Conservation (phyloP, 1,140 invertebrate species). For the Macrotrachela quadricornifera region DNA sequence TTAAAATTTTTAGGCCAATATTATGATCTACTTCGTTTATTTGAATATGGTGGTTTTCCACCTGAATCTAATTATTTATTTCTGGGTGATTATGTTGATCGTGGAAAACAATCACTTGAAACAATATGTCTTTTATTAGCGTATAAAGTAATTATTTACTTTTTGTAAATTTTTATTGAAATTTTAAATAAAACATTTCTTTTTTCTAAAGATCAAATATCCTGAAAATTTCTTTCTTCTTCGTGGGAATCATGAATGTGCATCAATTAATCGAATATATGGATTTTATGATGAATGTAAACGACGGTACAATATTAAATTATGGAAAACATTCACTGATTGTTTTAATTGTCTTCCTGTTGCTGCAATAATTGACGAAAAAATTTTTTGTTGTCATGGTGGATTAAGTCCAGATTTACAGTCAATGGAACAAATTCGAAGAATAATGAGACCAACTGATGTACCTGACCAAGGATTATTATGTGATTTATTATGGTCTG, state of each 20-base stretch:
- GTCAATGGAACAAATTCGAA: conserved; percentile 38
- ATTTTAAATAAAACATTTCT: too few relatives aligned
- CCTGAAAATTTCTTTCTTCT: conserved; percentile 73
- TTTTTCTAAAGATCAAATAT: conserved; percentile 48
- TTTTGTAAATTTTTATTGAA: too few relatives aligned
- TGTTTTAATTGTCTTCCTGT: conserved; percentile 42
- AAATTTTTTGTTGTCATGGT: conserved; percentile 92
- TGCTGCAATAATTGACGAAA: conserved; percentile 67
- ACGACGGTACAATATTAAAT: conserved; percentile 34
- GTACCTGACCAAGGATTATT: conserved; percentile 39
- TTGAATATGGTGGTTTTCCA: conserved; percentile 99
- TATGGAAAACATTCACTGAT: conserved; percentile 38
- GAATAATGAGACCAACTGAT: conserved; percentile 37
- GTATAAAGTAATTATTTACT: conserved; percentile 49
- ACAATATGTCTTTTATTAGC: conserved; percentile 52
- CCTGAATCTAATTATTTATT: conserved; percentile 99
- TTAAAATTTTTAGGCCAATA: conserved; percentile 39
- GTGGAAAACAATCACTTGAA: conserved; percentile 40
- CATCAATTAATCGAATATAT: conserved; percentile 41
- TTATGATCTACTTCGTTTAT: conserved; percentile 83
- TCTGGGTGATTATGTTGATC: conserved; percentile 47
- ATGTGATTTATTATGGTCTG: conserved; percentile 41
- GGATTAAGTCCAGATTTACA: conserved; percentile 39
- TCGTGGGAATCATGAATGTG: conserved; percentile 49
- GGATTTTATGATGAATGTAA: conserved; percentile 44